Evolutionary conservation across 2,888 invertebrate genomes (phyloP).

Genomic region (Leptopilina myrica): DNA sequence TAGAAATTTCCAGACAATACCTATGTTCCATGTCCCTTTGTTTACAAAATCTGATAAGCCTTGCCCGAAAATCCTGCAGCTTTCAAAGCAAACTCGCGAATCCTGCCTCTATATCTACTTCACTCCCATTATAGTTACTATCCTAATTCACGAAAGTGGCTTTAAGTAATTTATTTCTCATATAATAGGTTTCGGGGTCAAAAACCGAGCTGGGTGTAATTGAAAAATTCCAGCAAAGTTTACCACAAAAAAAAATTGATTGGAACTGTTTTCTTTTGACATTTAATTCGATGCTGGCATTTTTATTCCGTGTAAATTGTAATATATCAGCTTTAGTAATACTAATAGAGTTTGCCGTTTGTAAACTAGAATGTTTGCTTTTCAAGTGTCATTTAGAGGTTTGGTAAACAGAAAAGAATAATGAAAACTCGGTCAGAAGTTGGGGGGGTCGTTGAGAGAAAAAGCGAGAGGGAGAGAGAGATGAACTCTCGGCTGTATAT

Average conservation of each 20-base stretch:
- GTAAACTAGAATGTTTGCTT: constrained; percentile 25
- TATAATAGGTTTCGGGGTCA: not conserved
- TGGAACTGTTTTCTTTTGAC: not conserved
- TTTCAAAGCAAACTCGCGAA: constrained; percentile 54
- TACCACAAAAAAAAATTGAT: not conserved
- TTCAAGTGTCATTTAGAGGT: constrained; percentile 41
- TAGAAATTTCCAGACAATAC: constrained; percentile 51
- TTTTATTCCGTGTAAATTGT: too few relatives aligned
- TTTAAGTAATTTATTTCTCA: not conserved
- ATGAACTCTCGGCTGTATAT: constrained; percentile 47
- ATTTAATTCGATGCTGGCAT: too few relatives aligned
- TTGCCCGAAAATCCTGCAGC: constrained; percentile 52
- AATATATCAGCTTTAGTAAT: constrained; percentile 14
- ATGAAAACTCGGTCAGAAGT: constrained; percentile 51
- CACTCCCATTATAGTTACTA: not conserved
- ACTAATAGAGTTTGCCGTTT: constrained; percentile 48
- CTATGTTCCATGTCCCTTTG: constrained; percentile 50
- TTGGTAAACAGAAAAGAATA: constrained; percentile 50
- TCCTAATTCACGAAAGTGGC: not conserved
- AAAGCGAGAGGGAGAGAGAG: too few relatives aligned
- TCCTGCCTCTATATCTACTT: constrained; percentile 41
- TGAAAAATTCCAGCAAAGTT: not conserved
- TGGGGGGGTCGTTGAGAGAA: constrained; percentile 24
- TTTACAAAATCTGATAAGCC: constrained; percentile 53
- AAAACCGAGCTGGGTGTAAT: not conserved